phyloP scores from a whole-genome alignment of 2,797 vertebrate species.

The Phrynocephalus guinanensis region DNA sequence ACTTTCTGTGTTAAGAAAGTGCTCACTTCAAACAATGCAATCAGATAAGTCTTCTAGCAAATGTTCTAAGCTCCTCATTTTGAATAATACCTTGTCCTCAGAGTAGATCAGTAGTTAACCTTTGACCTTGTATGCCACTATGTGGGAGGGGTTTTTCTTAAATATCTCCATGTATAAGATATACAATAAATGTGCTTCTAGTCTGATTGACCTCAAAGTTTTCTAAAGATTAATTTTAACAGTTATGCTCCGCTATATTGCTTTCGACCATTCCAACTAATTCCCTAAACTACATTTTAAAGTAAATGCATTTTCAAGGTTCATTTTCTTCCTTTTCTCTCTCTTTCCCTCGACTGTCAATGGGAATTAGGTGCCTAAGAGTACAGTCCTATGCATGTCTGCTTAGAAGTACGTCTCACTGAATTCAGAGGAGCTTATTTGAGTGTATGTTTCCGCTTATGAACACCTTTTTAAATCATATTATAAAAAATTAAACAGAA shows the following conservation, averaged over 20 bases:
- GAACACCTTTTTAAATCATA: neutral
- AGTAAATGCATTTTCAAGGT: conserved; percentile 13
- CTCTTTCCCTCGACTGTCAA: conserved; percentile 43
- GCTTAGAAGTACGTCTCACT: neutral
- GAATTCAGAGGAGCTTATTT: neutral
- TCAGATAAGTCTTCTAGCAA: conserved; percentile 78
- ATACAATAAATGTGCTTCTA: conserved; percentile 58
- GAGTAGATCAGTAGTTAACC: conserved; percentile 79
- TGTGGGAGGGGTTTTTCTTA: conserved; percentile 72
- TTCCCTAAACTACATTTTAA: conserved; percentile 49
- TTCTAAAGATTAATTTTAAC: conserved; percentile 67
- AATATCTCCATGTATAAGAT: conserved; percentile 62
- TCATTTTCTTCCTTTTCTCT: neutral
- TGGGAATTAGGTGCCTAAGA: neutral
- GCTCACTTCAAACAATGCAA: conserved; percentile 70
- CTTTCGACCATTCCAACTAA: conserved; percentile 60
- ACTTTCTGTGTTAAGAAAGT: conserved; percentile 72
- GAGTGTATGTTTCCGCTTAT: neutral
- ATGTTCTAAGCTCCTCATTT: conserved; percentile 81
- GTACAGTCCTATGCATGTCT: neutral
- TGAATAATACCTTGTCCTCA: conserved; percentile 78
- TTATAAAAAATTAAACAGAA: neutral
- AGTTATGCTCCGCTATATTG: conserved; percentile 45
- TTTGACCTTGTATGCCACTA: conserved; percentile 72
- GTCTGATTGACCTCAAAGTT: conserved; percentile 77